Base-by-base conservation (phyloP, 2,797 vertebrate genomes). In the Peromyscus eremicus region DNA sequence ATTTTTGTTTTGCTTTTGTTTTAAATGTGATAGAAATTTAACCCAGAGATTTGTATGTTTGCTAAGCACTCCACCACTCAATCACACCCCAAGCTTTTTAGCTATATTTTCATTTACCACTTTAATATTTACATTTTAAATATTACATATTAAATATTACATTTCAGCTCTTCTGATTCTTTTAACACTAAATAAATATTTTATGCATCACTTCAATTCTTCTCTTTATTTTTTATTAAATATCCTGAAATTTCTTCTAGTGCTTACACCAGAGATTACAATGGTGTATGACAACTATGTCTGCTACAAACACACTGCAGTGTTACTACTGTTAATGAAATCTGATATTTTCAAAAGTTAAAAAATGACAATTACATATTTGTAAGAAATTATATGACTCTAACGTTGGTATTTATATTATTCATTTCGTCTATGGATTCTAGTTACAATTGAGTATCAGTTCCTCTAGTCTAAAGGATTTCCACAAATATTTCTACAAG, bases 61-160 rank as follows among this genome's bases (percentile, higher is more conserved):
- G 66, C 34, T 27, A 71, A 71, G 66, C 34, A 29, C 66, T 55
- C 49, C n/a, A 29, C 7, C 13, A 40, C 21, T 37, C 13, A 37
- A 5, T 21, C 13, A 37, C 13, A 55, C 4, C 4, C 34, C 34
- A 10, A 70, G 64, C 43, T 34, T 7, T 85, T 66, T 71, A 16
- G 57, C 40, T 94, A 6, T 25, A 60, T 85, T 92, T 91, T 94
- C 13, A 73, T 86, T 90, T 81, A 81, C 5, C 0, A 64, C 76
- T 66, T 92, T 60, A n/a, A 37, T 64, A 49, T 75, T 80, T 85
- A 6, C 85, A 82, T 92, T 95, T 52, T 46, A 12, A 84, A 46
- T 66, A 11, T 43, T 57, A 3, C 29, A 1, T 62, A n/a, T n/a
- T n/a, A n/a, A n/a, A n/a, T n/a, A n/a, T n/a, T n/a, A n/a, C 16